Conservation (phyloP, 2,888 invertebrate species). For the Trachelus stipa region DNA sequence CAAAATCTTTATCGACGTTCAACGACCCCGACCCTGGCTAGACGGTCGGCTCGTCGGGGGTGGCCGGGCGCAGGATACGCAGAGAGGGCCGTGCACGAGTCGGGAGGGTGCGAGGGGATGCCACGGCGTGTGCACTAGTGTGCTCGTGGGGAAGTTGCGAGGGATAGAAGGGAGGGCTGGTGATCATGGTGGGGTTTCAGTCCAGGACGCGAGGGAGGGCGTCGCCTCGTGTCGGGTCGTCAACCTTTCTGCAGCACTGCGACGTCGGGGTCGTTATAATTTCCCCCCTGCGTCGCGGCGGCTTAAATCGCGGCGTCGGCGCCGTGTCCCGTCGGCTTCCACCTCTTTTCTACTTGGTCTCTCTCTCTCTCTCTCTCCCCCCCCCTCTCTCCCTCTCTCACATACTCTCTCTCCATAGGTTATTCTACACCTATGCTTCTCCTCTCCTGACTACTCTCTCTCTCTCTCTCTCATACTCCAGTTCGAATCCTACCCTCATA, state of each 20-base stretch:
- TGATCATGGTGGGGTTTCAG: neutral
- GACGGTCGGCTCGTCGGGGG: slow-evolving; percentile 51
- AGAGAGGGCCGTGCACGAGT: slow-evolving; percentile 33
- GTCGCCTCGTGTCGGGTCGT: slow-evolving; percentile 62
- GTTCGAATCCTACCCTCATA: neutral
- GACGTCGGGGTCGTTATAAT: slow-evolving; percentile 61
- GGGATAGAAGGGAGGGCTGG: neutral
- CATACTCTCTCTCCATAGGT: neutral
- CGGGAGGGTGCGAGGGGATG: slow-evolving; percentile 25
- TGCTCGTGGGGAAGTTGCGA: neutral
- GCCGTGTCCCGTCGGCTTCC: slow-evolving; percentile 23
- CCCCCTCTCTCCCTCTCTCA: neutral
- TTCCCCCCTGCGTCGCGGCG: slow-evolving; percentile 42
- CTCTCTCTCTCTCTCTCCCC: neutral
- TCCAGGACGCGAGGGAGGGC: slow-evolving; percentile 48
- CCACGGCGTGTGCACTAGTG: slow-evolving; percentile 3
- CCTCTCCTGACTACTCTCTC: slow-evolving; percentile 1
- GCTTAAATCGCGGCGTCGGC: slow-evolving; percentile 28
- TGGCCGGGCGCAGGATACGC: slow-evolving; percentile 38
- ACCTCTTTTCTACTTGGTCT: slow-evolving; percentile 11
- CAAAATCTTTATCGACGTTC: slow-evolving; percentile 67
- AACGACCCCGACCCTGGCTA: slow-evolving; percentile 67
- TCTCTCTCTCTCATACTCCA: slow-evolving; percentile 10
- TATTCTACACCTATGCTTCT: neutral
- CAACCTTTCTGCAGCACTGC: slow-evolving; percentile 65